These are phyloP conservation scores for Drosophila setosimentum DNA, from an alignment of 2,888 invertebrate genomes.

Conservation along the genomic window DNA sequence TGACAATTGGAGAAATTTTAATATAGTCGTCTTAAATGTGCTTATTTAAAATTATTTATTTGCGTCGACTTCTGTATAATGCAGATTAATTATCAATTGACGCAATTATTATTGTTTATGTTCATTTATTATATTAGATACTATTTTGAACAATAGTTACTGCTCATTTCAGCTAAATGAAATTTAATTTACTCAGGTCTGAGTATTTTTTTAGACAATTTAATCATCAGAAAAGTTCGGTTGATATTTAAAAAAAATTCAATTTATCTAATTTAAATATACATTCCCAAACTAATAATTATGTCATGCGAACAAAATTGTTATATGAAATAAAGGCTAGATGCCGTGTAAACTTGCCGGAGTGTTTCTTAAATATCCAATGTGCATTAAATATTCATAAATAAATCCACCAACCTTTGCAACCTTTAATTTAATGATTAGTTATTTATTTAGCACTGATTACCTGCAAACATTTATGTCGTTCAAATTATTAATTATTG, in stretches of 20 bases:
- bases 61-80: background rate
- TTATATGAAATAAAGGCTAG: background rate
- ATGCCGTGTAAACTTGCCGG: background rate
- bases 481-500: background rate
- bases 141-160: background rate
- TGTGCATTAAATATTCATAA: background rate
- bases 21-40: background rate
- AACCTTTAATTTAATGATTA: background rate
- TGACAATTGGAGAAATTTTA: background rate
- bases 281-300: background rate
- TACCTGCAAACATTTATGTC: background rate
- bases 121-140: background rate
- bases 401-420: background rate
- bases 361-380: background rate
- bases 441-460: background rate
- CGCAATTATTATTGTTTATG: background rate
- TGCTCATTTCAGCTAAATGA: background rate
- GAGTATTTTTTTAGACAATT: background rate
- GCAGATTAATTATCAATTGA: background rate
- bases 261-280: background rate
- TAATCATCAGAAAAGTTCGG: background rate
- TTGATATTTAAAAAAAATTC: background rate
- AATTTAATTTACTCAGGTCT: background rate
- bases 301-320: background rate
- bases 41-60: background rate